These are phyloP conservation scores for Coelogynopora nodosa DNA, from an alignment of 2,888 invertebrate species.

Conservation along the genomic window DNA sequence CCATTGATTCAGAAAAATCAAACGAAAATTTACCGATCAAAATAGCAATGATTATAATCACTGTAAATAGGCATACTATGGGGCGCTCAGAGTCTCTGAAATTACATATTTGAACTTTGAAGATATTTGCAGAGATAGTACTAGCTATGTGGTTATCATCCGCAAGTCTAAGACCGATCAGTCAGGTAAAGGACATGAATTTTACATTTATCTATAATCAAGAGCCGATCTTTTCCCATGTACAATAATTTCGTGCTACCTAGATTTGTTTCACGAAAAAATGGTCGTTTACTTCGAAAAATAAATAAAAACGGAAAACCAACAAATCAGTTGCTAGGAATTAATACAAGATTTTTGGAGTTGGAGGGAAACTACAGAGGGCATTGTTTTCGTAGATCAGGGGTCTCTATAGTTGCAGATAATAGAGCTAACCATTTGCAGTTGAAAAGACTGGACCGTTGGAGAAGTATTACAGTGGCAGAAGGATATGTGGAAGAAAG, in stretches of 20 bases:
- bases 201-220: background rate
- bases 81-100: background rate
- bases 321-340: background rate
- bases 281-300: background rate
- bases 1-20: background rate
- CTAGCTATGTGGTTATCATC: background rate
- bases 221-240: too few species aligned
- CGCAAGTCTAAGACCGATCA: background rate
- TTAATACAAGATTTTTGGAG: background rate
- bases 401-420: background rate
- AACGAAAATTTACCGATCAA: background rate
- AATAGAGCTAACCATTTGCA: background rate
- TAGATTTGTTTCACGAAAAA: background rate
- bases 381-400: background rate
- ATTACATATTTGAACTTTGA: background rate
- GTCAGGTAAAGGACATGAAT: background rate
- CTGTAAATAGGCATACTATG: too few species aligned
- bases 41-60: background rate
- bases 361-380: background rate
- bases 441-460: background rate
- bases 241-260: too few species aligned
- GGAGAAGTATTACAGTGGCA: background rate
- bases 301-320: background rate
- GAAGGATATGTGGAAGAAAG: background rate
- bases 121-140: background rate